phyloP scores from a whole-genome alignment of 1,140 invertebrate genomes.

The Drosophila melanogaster region DNA sequence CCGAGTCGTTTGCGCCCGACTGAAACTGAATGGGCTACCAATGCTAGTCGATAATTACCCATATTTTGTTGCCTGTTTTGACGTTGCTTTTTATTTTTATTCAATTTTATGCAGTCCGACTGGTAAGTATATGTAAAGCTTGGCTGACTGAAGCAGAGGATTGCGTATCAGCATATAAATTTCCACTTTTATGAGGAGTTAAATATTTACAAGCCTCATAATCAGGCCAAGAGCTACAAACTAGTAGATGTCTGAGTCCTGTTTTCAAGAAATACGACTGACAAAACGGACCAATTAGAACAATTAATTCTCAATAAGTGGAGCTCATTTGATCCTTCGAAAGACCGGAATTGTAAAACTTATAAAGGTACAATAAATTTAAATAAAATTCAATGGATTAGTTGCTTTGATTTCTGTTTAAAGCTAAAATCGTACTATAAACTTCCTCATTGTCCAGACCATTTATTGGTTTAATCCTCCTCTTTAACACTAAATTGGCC shows the following conservation, averaged over 20 bases:
- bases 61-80: slow-evolving; percentile 82
- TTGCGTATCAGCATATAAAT: slow-evolving; percentile 33
- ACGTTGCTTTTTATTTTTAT: slow-evolving; percentile 72
- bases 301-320: slow-evolving; percentile 7
- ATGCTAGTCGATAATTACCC: slow-evolving; percentile 75
- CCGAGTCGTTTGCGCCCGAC: slow-evolving; percentile 18
- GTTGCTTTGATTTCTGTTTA: too few relatives aligned
- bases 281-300: slow-evolving; percentile 12
- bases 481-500: slow-evolving; percentile 16
- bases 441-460: not conserved
- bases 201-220: slow-evolving; percentile 5
- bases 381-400: too few relatives aligned
- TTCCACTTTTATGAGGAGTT: slow-evolving; percentile 12
- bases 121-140: slow-evolving; percentile 29
- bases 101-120: slow-evolving; percentile 35
- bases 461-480: not conserved
- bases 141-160: not conserved
- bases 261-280: slow-evolving; percentile 3
- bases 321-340: not conserved
- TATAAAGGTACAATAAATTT: too few relatives aligned
- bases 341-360: not conserved
- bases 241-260: slow-evolving; percentile 8
- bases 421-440: not conserved
- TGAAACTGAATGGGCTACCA: slow-evolving; percentile 49
- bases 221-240: not conserved